Conservation (phyloP, 2,888 invertebrate species). For the Pimpla rufipes region DNA sequence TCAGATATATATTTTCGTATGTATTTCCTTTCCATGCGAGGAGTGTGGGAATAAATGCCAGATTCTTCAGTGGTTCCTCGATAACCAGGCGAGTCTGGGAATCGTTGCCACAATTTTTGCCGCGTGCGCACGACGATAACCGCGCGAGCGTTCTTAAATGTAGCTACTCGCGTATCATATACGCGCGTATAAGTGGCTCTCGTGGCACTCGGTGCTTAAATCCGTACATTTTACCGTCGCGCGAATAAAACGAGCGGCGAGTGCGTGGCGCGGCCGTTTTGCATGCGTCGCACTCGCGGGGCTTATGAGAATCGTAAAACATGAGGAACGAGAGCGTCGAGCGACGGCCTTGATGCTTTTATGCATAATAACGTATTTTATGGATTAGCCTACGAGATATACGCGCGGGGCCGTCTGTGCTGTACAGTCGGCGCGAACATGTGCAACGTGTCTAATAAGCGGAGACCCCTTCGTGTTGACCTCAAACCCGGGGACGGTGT, state of each 20-base stretch:
- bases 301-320: conserved; percentile 53
- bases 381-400: conserved; percentile 6
- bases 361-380: conserved; percentile 35
- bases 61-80: too few relatives aligned
- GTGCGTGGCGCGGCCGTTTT: conserved; percentile 14
- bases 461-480: conserved; percentile 37
- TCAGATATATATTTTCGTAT: too few relatives aligned
- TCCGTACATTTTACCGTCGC: conserved; percentile 19
- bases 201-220: conserved; percentile 19
- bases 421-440: neutral
- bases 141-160: conserved; percentile 20
- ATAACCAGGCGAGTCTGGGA: too few relatives aligned
- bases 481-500: conserved; percentile 16
- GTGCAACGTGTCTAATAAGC: conserved; percentile 13
- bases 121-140: conserved; percentile 12
- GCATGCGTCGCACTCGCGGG: neutral
- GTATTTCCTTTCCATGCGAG: too few relatives aligned
- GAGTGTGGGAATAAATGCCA: too few relatives aligned
- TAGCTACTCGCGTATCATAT: neutral
- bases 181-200: conserved; percentile 32
- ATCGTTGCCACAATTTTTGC: too few relatives aligned
- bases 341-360: conserved; percentile 18
- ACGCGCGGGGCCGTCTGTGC: neutral
- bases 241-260: neutral
- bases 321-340: conserved; percentile 50